Evolutionary conservation across 1,140 invertebrate genomes (phyloP).

Genomic region (Planococcus citri): DNA sequence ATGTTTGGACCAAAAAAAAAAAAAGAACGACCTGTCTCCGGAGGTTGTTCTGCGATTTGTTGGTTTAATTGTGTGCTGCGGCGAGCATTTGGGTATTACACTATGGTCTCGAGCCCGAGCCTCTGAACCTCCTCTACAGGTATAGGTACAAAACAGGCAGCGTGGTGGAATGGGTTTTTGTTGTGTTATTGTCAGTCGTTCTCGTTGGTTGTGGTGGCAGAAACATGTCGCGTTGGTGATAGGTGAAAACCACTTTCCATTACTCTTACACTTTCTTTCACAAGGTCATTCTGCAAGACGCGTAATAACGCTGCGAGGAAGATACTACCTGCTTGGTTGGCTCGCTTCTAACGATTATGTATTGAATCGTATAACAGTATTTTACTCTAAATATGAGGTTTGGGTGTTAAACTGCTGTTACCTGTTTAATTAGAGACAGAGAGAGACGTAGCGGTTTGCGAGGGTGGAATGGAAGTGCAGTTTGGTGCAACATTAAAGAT

Average conservation of each 20-base stretch:
- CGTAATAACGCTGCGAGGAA: slow-evolving; percentile 15
- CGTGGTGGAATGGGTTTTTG: not conserved
- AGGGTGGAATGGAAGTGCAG: no score
- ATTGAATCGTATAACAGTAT: not conserved
- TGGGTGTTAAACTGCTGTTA: not conserved
- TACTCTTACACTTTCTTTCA: slow-evolving; percentile 19
- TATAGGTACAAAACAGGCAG: no score
- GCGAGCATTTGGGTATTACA: not conserved
- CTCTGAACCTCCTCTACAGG: no score
- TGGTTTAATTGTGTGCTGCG: not conserved
- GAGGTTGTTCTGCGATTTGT: not conserved
- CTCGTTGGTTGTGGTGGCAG: not conserved
- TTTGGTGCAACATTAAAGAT: no score
- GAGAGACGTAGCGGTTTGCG: no score
- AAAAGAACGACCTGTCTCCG: slow-evolving; percentile 1
- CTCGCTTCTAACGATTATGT: not conserved
- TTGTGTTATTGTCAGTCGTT: not conserved
- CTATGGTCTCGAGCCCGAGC: not conserved
- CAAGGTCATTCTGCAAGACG: slow-evolving; percentile 11
- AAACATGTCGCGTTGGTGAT: slow-evolving; percentile 17
- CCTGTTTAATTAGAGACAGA: not conserved
- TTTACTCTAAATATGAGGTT: not conserved
- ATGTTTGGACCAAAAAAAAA: not conserved
- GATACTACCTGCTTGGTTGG: slow-evolving; percentile 2
- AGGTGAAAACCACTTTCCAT: slow-evolving; percentile 19